Evolutionary conservation across 1,140 invertebrate species (phyloP), one percentile per base, ranked within the genome.

Genomic region (Magallana gigas): DNA sequence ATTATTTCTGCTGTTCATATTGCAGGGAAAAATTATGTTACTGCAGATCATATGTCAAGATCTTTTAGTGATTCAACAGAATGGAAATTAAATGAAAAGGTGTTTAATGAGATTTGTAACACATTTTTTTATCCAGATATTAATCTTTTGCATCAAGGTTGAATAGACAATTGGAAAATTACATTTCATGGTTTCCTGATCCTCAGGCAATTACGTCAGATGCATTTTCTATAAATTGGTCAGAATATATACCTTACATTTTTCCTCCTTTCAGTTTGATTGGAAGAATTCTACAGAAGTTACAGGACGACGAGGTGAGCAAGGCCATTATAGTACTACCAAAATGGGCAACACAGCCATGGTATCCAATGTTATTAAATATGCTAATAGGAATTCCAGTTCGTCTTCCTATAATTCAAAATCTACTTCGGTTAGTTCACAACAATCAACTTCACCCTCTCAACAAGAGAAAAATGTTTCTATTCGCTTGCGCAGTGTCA

Each of bases 121-220:
- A 60, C 87, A 14, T 81, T 83, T 48, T 85, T 85, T 83, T 1
- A n/a, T 3, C 88, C 85, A 58, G 18, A 87, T 76, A 86, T 88
- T 62, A 60, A 91, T 84, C 29, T 90, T 88, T 89, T 89, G 87
- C 87, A 60, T 83, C 84, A 18, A 87, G 85, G 83, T 11, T 85
- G 8, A 90, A 87, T 84, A 14, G 7, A 29, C 82, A 83, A 11
- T 85, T 57, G 59, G 16, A 68, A 16, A 11, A 48, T 85, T 58
- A 36, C 85, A 76, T 85, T 56, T 85, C 86, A 18, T 89, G 62
- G 85, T 6, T 7, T 48, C 58, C 18, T 85, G 86, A 84, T 85
- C 80, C 80, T 56, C 48, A 57, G 16, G 57, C 48, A 18, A 56
- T 11, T 14, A 18, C 12, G 14, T 48, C 71, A 59, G 68, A 89